These are phyloP conservation scores for Tenthredo distinguenda DNA, from an alignment of 2,888 invertebrate species.

Conservation along the genomic window DNA sequence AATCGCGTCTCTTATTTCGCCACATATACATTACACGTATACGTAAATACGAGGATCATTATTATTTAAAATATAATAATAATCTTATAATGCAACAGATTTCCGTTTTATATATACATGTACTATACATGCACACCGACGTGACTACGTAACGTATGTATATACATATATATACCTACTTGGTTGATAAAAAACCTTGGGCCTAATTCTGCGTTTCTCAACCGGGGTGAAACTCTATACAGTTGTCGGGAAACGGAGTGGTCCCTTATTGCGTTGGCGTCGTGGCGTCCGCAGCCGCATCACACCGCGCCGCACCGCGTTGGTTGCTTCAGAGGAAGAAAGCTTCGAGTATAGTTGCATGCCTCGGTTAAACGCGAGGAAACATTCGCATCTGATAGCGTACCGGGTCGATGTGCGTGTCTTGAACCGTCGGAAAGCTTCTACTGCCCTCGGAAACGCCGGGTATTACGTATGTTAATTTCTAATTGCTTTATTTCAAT, in stretches of 20 bases:
- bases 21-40: neutral
- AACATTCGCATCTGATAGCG: conserved; percentile 71
- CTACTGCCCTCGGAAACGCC: conserved; percentile 71
- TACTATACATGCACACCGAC: neutral
- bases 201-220: conserved; percentile 44
- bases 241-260: conserved; percentile 19
- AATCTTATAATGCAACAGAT: neutral
- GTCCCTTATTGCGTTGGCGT: conserved; percentile 41
- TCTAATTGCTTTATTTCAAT: conserved; percentile 74
- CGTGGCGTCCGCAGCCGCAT: neutral
- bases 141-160: neutral
- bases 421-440: conserved; percentile 56
- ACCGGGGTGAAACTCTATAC: conserved; percentile 50
- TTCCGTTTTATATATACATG: neutral
- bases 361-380: conserved; percentile 68
- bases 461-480: conserved; percentile 71
- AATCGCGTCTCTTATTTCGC: conserved; percentile 23
- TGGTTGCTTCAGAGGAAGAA: conserved; percentile 31
- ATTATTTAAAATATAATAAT: neutral
- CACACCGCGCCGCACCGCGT: neutral
- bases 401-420: conserved; percentile 61
- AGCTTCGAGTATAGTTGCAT: conserved; percentile 59
- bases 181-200: conserved; percentile 31
- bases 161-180: neutral
- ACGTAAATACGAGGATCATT: neutral